Percentiles rank a stretch among this genome's conserved stretches.
phyloP scores from a whole-genome alignment of 2,113 vertebrate genomes.

The Thryonomys swinderianus region DNA sequence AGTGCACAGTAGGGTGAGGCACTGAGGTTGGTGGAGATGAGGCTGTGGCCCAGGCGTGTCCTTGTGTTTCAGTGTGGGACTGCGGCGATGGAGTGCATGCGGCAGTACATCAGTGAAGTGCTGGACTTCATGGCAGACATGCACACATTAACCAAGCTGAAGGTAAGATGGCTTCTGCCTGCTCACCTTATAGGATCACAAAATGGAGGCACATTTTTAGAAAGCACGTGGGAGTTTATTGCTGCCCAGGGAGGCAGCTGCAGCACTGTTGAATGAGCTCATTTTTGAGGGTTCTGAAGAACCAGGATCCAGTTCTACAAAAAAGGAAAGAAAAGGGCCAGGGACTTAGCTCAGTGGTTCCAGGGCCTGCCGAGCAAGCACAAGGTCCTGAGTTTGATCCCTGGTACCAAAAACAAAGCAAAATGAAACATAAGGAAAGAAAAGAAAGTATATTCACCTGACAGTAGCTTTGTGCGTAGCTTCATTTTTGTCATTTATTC shows the following conservation, averaged over 20 bases:
- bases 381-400: too few species aligned
- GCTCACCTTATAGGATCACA: accelerated
- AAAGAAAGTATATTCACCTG: neutral
- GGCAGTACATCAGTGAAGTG: conserved; percentile 95
- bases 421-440: neutral
- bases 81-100: conserved; percentile 98
- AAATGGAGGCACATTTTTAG: accelerated
- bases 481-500: neutral
- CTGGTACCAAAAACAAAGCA: too few species aligned
- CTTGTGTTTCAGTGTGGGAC: conserved; percentile 93
- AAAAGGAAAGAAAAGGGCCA: neutral
- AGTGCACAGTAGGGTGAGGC: neutral
- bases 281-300: neutral
- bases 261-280: neutral
- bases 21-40: neutral
- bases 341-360: too few species aligned
- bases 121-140: conserved; percentile 99
- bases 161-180: conserved; percentile 86
- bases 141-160: conserved; percentile 98
- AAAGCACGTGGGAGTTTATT: neutral
- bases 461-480: neutral
- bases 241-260: neutral
- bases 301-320: neutral
- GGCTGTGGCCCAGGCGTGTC: conserved; percentile 52
- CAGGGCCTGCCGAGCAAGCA: too few species aligned